phyloP scores from a whole-genome alignment of 2,797 vertebrate species.

The Phylloscopus collybita region DNA sequence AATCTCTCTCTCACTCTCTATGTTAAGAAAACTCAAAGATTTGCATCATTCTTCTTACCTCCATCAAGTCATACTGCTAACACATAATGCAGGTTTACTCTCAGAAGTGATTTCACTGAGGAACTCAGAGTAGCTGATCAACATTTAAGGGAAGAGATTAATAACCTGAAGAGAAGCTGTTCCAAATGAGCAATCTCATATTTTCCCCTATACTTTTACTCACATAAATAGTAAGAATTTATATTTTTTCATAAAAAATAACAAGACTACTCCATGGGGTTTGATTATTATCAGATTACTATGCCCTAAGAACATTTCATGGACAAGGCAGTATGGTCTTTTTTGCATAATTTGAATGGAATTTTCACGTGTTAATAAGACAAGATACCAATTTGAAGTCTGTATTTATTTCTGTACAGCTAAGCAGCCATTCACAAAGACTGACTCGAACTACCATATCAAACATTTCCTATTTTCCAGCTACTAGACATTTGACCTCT shows the following conservation, averaged over 20 bases:
- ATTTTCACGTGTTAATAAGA: neutral
- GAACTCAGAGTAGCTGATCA: neutral
- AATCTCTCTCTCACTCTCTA: neutral
- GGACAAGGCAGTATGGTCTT: neutral
- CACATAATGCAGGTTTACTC: neutral
- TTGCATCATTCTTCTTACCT: neutral
- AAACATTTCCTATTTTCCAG: neutral
- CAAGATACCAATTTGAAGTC: neutral
- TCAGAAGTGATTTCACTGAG: neutral
- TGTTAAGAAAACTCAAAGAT: neutral
- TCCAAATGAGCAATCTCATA: neutral
- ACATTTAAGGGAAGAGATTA: neutral
- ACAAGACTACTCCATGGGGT: neutral
- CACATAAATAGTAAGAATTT: neutral
- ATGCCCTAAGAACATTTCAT: neutral
- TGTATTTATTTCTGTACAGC: neutral
- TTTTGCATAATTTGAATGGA: neutral
- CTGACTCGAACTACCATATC: neutral
- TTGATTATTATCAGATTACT: neutral
- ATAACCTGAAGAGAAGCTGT: neutral
- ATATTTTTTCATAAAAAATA: neutral
- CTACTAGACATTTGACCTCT: neutral
- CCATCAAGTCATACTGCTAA: neutral
- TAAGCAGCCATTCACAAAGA: neutral
- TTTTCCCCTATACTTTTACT: neutral